These are phyloP conservation scores for Danio tinwini DNA, from an alignment of 2,797 vertebrate species.

Conservation along the genomic window DNA sequence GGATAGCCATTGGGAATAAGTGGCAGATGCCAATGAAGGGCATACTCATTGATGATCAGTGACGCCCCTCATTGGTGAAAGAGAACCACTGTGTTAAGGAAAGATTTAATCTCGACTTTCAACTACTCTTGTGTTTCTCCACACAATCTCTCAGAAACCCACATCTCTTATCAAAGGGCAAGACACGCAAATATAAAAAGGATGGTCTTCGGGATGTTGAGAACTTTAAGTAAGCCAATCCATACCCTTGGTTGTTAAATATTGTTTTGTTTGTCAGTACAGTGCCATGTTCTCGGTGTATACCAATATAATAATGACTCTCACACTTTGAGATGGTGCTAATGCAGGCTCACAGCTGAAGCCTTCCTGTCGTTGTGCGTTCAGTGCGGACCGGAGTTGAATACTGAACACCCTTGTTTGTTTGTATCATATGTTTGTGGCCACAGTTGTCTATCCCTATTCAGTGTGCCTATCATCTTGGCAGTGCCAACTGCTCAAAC, in stretches of 20 bases:
- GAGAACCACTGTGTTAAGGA: conserved; percentile 21
- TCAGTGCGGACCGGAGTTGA: conserved; percentile 47
- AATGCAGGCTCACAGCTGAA: conserved; percentile 65
- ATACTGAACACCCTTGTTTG: conserved; percentile 50
- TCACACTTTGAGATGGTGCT: conserved; percentile 71
- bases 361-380: conserved; percentile 55
- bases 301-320: conserved; percentile 51
- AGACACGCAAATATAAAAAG: conserved; percentile 17
- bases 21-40: conserved; percentile 27
- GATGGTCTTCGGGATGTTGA: not conserved
- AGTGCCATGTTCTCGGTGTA: conserved; percentile 32
- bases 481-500: conserved; percentile 40
- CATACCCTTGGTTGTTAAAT: conserved; percentile 18
- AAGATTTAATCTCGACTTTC: not conserved
- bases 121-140: not conserved
- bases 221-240: conserved; percentile 25
- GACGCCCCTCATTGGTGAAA: not conserved
- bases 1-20: conserved; percentile 8
- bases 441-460: conserved; percentile 59
- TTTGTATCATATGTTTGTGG: conserved; percentile 61
- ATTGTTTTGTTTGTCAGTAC: conserved; percentile 11
- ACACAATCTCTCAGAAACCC: not conserved
- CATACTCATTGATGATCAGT: conserved; percentile 24
- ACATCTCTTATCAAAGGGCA: conserved; percentile 9
- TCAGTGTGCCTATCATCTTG: conserved; percentile 49